These are phyloP conservation scores for Ameiurus melas DNA, from an alignment of 2,113 vertebrate genomes.

Conservation along the genomic window DNA sequence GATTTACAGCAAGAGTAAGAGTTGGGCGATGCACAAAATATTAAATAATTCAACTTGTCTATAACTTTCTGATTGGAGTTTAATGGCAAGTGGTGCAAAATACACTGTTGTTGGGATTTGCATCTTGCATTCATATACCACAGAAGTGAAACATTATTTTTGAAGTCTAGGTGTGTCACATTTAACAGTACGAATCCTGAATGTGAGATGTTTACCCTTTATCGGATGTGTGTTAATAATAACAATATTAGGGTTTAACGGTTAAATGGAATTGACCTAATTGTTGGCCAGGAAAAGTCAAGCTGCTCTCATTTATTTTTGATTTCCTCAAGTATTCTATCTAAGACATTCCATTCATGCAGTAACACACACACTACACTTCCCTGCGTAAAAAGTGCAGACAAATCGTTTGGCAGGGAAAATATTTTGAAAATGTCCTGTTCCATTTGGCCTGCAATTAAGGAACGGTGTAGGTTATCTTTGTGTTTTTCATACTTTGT, in stretches of 20 bases:
- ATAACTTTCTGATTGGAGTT: neutral
- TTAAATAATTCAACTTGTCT: neutral
- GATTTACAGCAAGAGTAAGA: neutral
- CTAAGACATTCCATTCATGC: neutral
- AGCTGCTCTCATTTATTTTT: slow-evolving; percentile 14
- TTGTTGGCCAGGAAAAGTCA: neutral
- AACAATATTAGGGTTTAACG: neutral
- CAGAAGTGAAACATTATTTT: neutral
- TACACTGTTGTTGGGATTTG: neutral
- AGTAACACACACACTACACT: neutral
- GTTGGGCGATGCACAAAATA: neutral
- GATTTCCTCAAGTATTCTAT: slow-evolving; percentile 23
- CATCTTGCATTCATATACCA: neutral
- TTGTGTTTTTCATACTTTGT: neutral
- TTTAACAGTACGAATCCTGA: neutral
- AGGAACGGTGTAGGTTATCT: neutral
- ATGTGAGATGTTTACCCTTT: neutral
- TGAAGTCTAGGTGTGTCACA: neutral
- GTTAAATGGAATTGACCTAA: neutral
- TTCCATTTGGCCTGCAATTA: neutral
- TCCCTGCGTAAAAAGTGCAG: neutral
- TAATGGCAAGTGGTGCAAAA: neutral
- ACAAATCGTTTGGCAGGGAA: neutral
- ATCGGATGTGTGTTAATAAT: neutral
- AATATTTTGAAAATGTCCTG: neutral